These are phyloP conservation scores for Cherax quadricarinatus DNA, from an alignment of 1,140 invertebrate genomes.

Conservation along the genomic window DNA sequence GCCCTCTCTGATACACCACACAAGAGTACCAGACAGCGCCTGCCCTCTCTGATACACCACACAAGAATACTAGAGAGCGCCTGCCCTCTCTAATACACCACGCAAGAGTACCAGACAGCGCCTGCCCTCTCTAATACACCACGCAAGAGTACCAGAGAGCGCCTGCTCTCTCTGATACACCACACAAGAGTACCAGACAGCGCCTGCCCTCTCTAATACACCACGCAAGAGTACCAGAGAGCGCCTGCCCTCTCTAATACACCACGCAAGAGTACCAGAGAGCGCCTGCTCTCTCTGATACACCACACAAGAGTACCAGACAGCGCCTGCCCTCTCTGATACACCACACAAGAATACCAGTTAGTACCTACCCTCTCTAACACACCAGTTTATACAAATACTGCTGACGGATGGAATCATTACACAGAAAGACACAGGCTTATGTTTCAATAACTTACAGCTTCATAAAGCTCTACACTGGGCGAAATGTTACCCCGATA, in stretches of 20 bases:
- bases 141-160: not conserved
- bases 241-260: too few species aligned
- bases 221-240: too few species aligned
- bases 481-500: too few species aligned
- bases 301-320: constrained; percentile 48
- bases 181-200: constrained; percentile 45
- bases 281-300: constrained; percentile 38
- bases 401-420: constrained; percentile 29
- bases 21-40: constrained; percentile 1
- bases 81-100: not conserved
- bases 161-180: constrained; percentile 42
- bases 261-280: not conserved
- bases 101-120: too few species aligned
- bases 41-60: constrained; percentile 39
- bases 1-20: not conserved
- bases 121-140: too few species aligned
- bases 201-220: not conserved
- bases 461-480: too few species aligned
- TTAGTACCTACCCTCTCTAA: too few species aligned
- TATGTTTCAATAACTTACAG: too few species aligned
- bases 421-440: too few species aligned
- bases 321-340: not conserved
- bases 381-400: constrained; percentile 50
- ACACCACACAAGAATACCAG: too few species aligned
- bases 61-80: constrained; percentile 40